Base-by-base conservation (phyloP, 2,888 invertebrate genomes). In the Acrocyrtus sp. region DNA sequence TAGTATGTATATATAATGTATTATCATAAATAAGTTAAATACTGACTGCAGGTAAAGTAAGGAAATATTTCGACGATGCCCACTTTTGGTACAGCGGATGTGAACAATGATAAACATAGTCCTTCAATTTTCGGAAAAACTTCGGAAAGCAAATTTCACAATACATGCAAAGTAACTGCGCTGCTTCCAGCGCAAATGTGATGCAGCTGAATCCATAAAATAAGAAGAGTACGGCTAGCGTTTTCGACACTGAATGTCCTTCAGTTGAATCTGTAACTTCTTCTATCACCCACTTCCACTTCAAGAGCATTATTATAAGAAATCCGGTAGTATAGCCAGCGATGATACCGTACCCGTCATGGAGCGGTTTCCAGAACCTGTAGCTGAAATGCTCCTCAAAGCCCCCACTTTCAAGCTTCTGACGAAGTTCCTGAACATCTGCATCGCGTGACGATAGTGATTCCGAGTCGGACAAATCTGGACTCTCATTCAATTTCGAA, bases 231-330 rank as follows among this genome's bases (percentile, higher is more conserved):
- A 56, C 45, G 47, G 66, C 72, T 17, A 66, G 48, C 4, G 66
- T 66, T 41, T 72, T 72, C 8, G 72, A 58, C 12, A 66, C 72
- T 1, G 56, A 60, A 39, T 72, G 66, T 1, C 66, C 66, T 53
- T 72, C 72, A 1, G 45, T 43, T 1, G 15, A 3, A 29, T 56
- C 39, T 4, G 29, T 27, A 34, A 58, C 39, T 27, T 66, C 60
- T 27, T 66, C 54, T 34, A 60, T 15, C 53, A 72, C 61, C 72
- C 72, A 72, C 15, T 27, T 8, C 6, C 43, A n/a, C 8, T 72
- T 66, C 17, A 43, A 8, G 8, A 39, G 1, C 0, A 72, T 15
- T 19, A 61, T 39, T 2, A 60, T 3, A 4, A 60, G n/a, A 54
- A 69, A 68, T 22, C 60, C 60, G n/a, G 45, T 8, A 4, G 17